A percentile compares a stretch with the other conserved stretches of the same genome.
These are phyloP conservation scores for Lethrus apterus DNA, from an alignment of 1,140 invertebrate genomes.

Conservation along the genomic window DNA sequence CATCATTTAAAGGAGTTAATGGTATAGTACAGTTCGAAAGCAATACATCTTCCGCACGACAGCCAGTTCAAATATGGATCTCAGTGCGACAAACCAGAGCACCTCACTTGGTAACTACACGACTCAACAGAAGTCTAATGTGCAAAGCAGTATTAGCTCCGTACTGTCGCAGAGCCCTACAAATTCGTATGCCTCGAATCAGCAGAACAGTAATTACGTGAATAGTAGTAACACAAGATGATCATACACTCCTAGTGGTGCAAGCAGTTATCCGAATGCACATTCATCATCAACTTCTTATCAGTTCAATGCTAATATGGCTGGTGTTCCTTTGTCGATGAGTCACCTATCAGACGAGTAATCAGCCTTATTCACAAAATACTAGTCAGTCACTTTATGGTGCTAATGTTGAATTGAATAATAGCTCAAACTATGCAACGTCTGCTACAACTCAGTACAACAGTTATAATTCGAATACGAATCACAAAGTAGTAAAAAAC, in stretches of 20 bases:
- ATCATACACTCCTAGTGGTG: constrained; percentile 23
- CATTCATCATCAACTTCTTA: constrained; percentile 30
- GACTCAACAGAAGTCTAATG: constrained; percentile 28
- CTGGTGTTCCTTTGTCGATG: constrained; percentile 32
- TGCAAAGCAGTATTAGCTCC: constrained; percentile 41
- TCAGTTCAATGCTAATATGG: constrained; percentile 25
- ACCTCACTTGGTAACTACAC: constrained; percentile 32
- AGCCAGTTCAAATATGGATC: constrained; percentile 28
- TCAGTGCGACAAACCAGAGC: constrained; percentile 27
- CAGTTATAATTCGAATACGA: no score
- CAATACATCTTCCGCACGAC: constrained; percentile 22
- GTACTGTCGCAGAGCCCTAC: constrained; percentile 36
- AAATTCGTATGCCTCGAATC: constrained; percentile 34
- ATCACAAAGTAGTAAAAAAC: no score
- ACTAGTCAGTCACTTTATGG: constrained; percentile 38
- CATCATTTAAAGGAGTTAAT: constrained; percentile 46
- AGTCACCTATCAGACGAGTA: constrained; percentile 31
- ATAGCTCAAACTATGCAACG: no score
- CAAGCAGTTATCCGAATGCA: constrained; percentile 31
- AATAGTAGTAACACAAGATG: constrained; percentile 27
- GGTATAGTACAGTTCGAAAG: constrained; percentile 37
- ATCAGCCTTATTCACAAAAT: constrained; percentile 34
- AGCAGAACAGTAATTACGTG: constrained; percentile 31
- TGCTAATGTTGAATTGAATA: constrained; percentile 34
- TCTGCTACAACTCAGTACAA: no score